Evolutionary conservation across 1,140 invertebrate species (phyloP), one percentile per base, ranked within the genome.

Genomic region (Drosophila arawakana): DNA sequence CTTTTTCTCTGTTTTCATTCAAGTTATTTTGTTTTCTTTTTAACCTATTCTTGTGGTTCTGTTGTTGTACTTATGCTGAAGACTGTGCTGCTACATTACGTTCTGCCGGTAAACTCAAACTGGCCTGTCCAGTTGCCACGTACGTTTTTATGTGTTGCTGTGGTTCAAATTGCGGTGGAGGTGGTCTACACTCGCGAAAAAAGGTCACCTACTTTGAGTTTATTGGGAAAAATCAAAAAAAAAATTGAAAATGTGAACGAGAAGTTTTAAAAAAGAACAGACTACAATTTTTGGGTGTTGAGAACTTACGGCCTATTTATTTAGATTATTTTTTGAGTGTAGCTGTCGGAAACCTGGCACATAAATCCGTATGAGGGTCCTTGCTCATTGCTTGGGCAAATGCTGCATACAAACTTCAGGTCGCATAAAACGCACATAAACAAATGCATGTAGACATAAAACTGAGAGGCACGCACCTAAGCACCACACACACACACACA

Each of bases 361-460:
- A 58, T 63, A 74, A 50, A 70, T 59, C 35, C 50, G 60, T 44
- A 55, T 69, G 34, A 67, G 34, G 50, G 52, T 60, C 35, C 50
- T 37, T 18, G 15, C 47, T 54, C 15, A 25, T 25, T 66, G 63
- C 41, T 18, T 7, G 57, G 41, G 21, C 57, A 49, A 50, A 21
- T 52, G 55, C 39, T 72, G 73, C 68, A 67, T 69, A 86, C 82
- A 85, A 85, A 81, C 78, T 86, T 71, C 69, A 66, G 60, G 65
- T 62, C 63, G 73, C 66, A 84, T 84, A 84, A 84, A 83, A 82
- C 58, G 71, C 46, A 69, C 80, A 83, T 80, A 83, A 83, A 81
- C 78, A 81, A 81, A 81, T 83, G 81, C 81, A 85, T 71, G 74
- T 60, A 62, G 49, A 81, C 61, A 78, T 85, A 76, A 89, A 86